Base-by-base conservation (phyloP, 2,888 invertebrate species). In the Tetranychus piercei region DNA sequence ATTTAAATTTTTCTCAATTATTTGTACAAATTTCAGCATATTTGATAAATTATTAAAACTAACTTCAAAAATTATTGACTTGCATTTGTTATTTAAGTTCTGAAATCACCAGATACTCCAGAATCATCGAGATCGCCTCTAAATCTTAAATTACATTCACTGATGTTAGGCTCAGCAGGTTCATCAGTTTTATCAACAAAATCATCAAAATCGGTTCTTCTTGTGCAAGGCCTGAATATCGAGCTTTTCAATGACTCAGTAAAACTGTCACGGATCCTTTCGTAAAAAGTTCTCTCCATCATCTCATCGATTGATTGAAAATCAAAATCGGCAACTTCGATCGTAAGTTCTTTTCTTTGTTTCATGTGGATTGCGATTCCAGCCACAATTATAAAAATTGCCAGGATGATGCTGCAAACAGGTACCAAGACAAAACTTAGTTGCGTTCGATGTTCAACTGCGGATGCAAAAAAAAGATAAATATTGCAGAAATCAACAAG, bases 381-480 rank as follows among this genome's bases (percentile, higher is more conserved):
- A 81, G 92, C 91, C 66, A 93, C 88, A 69, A 93, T 88, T 74
- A 91, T 82, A 66, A 91, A 90, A 18, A 91, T 88, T 3, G 92
- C 92, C 20, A 89, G 86, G 74, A 91, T 84, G 77, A 89, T 89
- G 82, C 90, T 92, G 45, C 88, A 86, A 23, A 93, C 89, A 3
- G 93, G 93, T 66, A 93, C 90, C 74, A 92, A 88, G 64, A 94
- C 91, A 5, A 92, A 91, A 0, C 92, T 92, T 74, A 93, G 83
- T 81, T 92, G 92, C 1, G 91, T 88, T 81, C 90, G 89, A 76
- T 87, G 87, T 65, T 87, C 87, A 44, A 87, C 92, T 91, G 83
- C 70, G 86, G 79, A 71, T 72, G 3, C 34, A 34, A 34, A 34
- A 4, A 34, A 5, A 34, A 34, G 5, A 34, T 4, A 7, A 7